Percentiles rank a stretch among this genome's conserved stretches.
phyloP scores from a whole-genome alignment of 2,888 invertebrate species.

The Carterocephalus palaemon region DNA sequence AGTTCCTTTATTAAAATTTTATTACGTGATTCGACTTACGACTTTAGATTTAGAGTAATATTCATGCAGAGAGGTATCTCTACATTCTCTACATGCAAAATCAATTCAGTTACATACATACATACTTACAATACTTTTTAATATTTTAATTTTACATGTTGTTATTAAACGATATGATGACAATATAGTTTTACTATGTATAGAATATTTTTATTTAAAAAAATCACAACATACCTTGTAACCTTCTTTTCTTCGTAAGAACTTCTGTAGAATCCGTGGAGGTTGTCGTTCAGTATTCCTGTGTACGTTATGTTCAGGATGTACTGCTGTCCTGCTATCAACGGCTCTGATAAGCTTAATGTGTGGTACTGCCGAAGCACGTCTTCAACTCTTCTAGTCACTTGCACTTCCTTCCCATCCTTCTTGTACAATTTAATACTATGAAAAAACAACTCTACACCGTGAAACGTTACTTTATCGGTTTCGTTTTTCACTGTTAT shows the following conservation, averaged over 20 bases:
- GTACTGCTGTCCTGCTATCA: constrained; percentile 81
- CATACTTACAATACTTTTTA: too few species aligned
- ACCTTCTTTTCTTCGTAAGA: constrained; percentile 84
- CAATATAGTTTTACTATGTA: too few species aligned
- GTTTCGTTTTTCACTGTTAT: constrained; percentile 81
- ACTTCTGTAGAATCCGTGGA: constrained; percentile 91
- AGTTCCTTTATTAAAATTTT: too few species aligned
- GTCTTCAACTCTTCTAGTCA: constrained; percentile 73
- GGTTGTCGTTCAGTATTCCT: constrained; percentile 85
- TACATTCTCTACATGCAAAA: too few species aligned
- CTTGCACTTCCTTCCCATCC: constrained; percentile 48
- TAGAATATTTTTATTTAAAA: too few species aligned
- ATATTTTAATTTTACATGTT: too few species aligned
- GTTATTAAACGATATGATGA: too few species aligned
- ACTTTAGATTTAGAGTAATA: too few species aligned
- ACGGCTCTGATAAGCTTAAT: constrained; percentile 77
- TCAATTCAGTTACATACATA: too few species aligned
- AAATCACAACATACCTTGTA: too few species aligned
- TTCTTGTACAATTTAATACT: constrained; percentile 75
- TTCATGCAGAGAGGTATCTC: too few species aligned
- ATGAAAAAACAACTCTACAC: constrained; percentile 82
- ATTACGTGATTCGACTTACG: too few species aligned
- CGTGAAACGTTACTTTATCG: constrained; percentile 86
- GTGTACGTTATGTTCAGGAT: constrained; percentile 83
- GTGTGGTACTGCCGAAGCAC: constrained; percentile 84